Evolutionary conservation across 2,113 vertebrate genomes (phyloP), one percentile per base, ranked within the genome.

Genomic region (Osmerus mordax): DNA sequence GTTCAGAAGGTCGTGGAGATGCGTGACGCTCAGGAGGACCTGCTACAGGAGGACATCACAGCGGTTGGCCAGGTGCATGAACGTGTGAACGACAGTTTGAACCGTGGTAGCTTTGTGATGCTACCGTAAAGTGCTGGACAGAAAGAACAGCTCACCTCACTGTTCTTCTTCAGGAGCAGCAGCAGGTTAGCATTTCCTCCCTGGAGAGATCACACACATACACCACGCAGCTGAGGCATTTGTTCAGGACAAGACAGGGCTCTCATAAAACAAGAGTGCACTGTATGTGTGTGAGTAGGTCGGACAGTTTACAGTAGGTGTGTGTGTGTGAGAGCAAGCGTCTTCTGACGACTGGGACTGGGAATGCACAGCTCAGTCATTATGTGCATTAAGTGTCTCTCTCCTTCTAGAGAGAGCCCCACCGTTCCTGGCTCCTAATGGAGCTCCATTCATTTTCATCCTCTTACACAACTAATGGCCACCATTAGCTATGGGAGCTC

Each of bases 111-210:
- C 61, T 29, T 8, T 11, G 6, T 16, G 52, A 15, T 4, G 67
- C 18, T 3, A 14, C 0, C 2, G 15, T 54, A 16, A 29, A 53
- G 53, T 15, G 1, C 3, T 15, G 53, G 58, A 7, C 65, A 72
- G 71, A 62, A 75, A 76, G 77, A 61, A 5, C 75, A 79, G 72
- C 70, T 93, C 95, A 98, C 97, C 96, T 98, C 95, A 5, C 93
- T 97, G 93, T 96, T 97, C 85, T 94, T 96, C 90, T 96, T 98
- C 81, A 95, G 89, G 84, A 95, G 89, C 83, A 95, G 93, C 84
- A 94, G 91, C 84, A 95, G 83, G 90, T 94, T 96, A 67, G 92
- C 88, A 74, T 93, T 96, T 89, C 94, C 94, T 89, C 94, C 95
- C 97, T 98, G 84, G 29, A 78, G 89, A 85, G 89, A 73, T 73